A percentile compares a stretch with the other conserved stretches of the same genome.
Evolutionary conservation across 2,797 vertebrate genomes (phyloP).

Genomic region (Antrozous pallidus): DNA sequence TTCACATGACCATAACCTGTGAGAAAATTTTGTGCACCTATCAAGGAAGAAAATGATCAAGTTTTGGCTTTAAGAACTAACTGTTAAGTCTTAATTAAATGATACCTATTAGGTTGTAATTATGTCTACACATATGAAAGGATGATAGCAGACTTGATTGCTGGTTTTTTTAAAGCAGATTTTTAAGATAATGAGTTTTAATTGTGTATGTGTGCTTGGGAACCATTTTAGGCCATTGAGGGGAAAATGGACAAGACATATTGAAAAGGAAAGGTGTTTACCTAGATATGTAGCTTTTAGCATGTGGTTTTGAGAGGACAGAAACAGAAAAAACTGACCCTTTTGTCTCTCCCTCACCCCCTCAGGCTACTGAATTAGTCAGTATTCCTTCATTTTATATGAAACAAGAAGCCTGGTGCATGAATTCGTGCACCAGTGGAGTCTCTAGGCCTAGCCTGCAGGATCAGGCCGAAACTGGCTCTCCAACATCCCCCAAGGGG

Average conservation of each 20-base stretch:
- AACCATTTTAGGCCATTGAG: conserved; percentile 54
- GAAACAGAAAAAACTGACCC: neutral
- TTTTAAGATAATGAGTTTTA: conserved; percentile 71
- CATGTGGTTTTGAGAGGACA: neutral
- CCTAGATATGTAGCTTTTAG: neutral
- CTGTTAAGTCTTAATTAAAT: conserved; percentile 71
- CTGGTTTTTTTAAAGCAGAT: conserved; percentile 60
- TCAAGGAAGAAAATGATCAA: conserved; percentile 60
- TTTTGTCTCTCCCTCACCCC: neutral
- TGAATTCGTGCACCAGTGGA: no score
- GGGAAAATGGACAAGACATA: conserved; percentile 17
- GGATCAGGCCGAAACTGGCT: no score
- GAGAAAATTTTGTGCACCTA: conserved; percentile 61
- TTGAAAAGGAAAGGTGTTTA: neutral
- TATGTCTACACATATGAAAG: conserved; percentile 63
- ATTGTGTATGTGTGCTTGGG: conserved; percentile 53
- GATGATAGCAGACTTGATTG: conserved; percentile 62
- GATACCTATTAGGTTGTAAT: conserved; percentile 67
- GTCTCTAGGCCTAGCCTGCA: no score
- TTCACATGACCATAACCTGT: conserved; percentile 38
- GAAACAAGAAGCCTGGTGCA: no score
- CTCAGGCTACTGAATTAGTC: neutral
- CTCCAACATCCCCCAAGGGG: no score
- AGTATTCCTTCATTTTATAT: neutral
- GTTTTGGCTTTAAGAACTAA: conserved; percentile 67